Conservation (phyloP, 1,140 invertebrate species). For the Musca domestica region DNA sequence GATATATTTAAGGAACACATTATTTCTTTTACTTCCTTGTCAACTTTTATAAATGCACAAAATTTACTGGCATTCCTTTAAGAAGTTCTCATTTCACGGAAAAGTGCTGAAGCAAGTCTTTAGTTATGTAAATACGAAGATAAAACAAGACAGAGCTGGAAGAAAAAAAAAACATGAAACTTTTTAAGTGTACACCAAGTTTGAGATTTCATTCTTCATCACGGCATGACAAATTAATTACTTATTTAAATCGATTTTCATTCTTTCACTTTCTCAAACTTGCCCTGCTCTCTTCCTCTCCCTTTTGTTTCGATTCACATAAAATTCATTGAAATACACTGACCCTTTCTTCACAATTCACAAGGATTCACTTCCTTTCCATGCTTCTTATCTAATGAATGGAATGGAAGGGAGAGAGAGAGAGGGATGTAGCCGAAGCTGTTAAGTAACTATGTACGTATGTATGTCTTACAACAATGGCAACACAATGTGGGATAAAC, state of each 20-base stretch:
- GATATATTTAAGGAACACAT: no score
- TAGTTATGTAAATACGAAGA: background rate
- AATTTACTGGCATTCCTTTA: no score
- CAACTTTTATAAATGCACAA: no score
- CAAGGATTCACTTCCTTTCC: background rate
- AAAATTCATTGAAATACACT: background rate
- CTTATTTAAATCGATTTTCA: constrained; percentile 14
- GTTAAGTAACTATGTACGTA: no score
- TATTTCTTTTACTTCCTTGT: no score
- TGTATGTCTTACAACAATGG: no score
- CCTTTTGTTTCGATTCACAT: background rate
- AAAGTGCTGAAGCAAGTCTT: background rate
- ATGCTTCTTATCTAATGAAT: background rate
- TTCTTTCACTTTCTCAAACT: background rate
- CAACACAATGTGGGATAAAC: no score
- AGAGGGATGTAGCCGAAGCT: background rate
- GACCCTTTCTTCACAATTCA: background rate
- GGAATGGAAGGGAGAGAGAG: background rate
- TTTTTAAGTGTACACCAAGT: background rate
- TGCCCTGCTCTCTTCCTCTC: no score
- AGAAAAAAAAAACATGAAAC: background rate
- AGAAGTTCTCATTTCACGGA: no score
- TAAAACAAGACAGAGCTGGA: background rate
- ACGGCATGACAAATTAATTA: constrained; percentile 18
- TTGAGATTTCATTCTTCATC: constrained; percentile 2